phyloP scores from a whole-genome alignment of 2,888 invertebrate genomes.

The Drosophila tanythrix region DNA sequence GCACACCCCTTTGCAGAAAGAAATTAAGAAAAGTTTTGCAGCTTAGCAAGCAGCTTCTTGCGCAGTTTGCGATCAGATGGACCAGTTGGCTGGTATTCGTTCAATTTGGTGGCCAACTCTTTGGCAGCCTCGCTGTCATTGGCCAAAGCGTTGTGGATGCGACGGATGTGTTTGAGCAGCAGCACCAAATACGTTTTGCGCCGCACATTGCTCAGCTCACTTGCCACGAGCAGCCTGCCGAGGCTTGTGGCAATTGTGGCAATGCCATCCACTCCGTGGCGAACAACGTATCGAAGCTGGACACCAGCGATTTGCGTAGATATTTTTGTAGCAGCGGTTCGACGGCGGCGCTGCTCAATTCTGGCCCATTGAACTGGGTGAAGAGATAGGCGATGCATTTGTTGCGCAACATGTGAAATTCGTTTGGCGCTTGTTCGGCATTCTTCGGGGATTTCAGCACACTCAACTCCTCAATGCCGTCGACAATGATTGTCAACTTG shows the following conservation, averaged over 20 bases:
- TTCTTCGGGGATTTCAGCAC: background rate
- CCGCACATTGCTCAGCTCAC: slow-evolving; percentile 16
- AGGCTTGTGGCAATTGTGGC: slow-evolving; percentile 22
- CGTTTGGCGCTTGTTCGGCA: background rate
- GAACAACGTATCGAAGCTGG: slow-evolving; percentile 49
- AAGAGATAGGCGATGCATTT: slow-evolving; percentile 53
- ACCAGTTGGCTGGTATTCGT: background rate
- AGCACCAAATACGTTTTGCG: slow-evolving; percentile 45
- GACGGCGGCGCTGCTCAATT: slow-evolving; percentile 7
- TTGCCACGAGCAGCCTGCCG: slow-evolving; percentile 5
- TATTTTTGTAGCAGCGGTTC: slow-evolving; percentile 34
- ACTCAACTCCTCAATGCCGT: slow-evolving; percentile 41
- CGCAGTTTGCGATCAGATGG: slow-evolving; percentile 15
- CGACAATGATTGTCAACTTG: slow-evolving; percentile 26
- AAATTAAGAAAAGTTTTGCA: background rate
- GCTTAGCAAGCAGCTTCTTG: slow-evolving; percentile 15
- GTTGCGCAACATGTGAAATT: slow-evolving; percentile 32
- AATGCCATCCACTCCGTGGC: slow-evolving; percentile 31
- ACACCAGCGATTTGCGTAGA: slow-evolving; percentile 16
- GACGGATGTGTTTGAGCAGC: slow-evolving; percentile 26
- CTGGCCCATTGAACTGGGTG: slow-evolving; percentile 26
- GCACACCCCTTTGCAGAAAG: background rate
- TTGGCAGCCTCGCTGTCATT: background rate
- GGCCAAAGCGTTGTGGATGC: slow-evolving; percentile 9
- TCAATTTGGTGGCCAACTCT: background rate